phyloP scores from a whole-genome alignment of 2,113 vertebrate species.

The Cardinalis cardinalis region DNA sequence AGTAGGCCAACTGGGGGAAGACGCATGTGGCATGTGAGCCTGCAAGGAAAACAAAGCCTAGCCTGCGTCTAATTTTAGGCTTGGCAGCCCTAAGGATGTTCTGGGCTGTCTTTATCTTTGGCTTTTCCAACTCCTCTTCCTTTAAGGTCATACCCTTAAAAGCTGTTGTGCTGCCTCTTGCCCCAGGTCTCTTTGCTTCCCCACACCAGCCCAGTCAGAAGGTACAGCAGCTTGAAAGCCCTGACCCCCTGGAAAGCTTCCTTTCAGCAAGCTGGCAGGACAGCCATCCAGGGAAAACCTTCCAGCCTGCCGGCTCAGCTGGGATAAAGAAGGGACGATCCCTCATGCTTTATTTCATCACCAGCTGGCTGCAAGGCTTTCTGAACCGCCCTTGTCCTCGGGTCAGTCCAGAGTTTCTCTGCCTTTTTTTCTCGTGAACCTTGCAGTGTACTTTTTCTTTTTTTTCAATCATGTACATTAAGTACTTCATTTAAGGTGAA shows the following conservation, averaged over 20 bases:
- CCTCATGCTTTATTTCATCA: background rate
- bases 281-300: background rate
- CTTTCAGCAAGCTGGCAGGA: background rate
- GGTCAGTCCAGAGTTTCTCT: background rate
- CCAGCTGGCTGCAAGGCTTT: background rate
- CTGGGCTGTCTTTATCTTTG: constrained; percentile 19
- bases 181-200: background rate
- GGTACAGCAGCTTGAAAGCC: background rate
- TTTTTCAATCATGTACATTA: background rate
- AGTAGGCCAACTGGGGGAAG: background rate
- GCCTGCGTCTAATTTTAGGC: constrained; percentile 1
- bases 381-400: rapidly evolving
- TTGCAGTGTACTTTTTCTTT: background rate
- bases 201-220: background rate
- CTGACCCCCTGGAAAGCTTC: background rate
- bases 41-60: constrained; percentile 24
- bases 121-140: constrained; percentile 8
- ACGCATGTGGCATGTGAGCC: background rate
- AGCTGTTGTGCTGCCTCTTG: background rate
- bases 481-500: background rate
- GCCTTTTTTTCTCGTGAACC: background rate
- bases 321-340: background rate
- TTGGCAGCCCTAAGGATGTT: constrained; percentile 12
- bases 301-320: background rate
- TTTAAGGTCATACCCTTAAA: background rate